Percentiles rank a stretch among this genome's conserved stretches.
These are phyloP conservation scores for Leucosticte australis DNA, from an alignment of 2,113 vertebrate species.

Conservation along the genomic window DNA sequence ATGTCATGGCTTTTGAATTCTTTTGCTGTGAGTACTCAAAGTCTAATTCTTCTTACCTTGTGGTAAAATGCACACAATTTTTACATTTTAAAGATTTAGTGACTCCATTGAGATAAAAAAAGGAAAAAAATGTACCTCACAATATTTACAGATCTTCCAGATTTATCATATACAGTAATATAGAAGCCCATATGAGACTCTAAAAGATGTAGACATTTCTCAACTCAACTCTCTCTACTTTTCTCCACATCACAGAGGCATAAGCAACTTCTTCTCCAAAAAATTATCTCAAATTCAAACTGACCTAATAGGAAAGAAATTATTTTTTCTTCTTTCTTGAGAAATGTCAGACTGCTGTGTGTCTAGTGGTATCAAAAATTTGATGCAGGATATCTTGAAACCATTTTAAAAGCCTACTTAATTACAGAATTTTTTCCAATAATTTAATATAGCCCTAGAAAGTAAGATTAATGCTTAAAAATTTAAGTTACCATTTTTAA, in stretches of 20 bases:
- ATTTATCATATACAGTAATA: not conserved
- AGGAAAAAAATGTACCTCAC: rapidly evolving
- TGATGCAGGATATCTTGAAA: not conserved
- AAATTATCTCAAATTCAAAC: not conserved
- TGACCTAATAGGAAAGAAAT: not conserved
- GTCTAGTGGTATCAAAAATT: not conserved
- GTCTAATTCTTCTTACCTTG: not conserved
- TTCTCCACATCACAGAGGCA: not conserved
- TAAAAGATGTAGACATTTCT: not conserved
- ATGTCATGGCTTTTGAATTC: not conserved
- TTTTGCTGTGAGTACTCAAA: not conserved
- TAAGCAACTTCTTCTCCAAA: not conserved
- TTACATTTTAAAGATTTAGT: not conserved
- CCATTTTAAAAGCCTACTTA: not conserved
- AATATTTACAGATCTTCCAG: not conserved
- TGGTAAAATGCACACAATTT: not conserved
- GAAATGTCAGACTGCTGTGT: not conserved
- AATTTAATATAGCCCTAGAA: not conserved
- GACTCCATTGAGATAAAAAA: not conserved
- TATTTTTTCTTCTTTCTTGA: not conserved
- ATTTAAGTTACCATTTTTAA: not conserved
- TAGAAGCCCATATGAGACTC: not conserved
- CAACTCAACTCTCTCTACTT: not conserved
- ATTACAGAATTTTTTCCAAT: not conserved
- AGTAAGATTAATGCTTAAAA: not conserved